phyloP scores from a whole-genome alignment of 2,888 invertebrate genomes.

The Carpatolechia fugitivella region DNA sequence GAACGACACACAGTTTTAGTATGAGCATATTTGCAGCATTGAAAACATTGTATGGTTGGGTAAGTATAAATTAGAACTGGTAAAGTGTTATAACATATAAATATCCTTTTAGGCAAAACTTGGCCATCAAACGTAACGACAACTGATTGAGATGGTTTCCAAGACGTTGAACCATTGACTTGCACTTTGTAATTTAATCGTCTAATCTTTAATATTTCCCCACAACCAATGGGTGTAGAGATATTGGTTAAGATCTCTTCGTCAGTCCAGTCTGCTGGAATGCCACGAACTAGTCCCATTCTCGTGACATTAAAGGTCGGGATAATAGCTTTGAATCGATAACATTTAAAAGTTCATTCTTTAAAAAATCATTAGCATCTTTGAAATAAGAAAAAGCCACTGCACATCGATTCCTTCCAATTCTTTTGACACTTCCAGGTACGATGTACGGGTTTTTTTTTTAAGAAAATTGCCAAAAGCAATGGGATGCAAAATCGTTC shows the following conservation, averaged over 20 bases:
- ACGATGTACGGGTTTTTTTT: background rate
- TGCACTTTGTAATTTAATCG: background rate
- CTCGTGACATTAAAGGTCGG: conserved; percentile 10
- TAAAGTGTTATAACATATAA: conserved; percentile 1
- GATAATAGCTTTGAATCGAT: conserved; percentile 11
- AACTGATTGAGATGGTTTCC: conserved; percentile 10
- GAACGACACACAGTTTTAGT: conserved; percentile 15
- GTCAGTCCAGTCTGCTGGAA: conserved; percentile 3
- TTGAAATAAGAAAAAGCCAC: background rate
- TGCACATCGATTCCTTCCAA: background rate
- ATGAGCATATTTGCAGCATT: conserved; percentile 18
- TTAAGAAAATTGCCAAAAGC: background rate
- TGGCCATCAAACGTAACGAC: conserved; percentile 3
- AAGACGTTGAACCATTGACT: background rate
- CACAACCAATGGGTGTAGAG: conserved; percentile 8
- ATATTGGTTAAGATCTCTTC: conserved; percentile 6
- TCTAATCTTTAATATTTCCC: background rate
- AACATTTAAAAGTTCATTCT: background rate
- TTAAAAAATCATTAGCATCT: background rate
- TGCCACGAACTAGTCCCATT: conserved; percentile 6
- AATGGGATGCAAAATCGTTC: background rate
- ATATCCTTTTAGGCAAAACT: conserved; percentile 1
- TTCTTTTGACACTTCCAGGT: background rate
- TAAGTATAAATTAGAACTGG: conserved; percentile 21
- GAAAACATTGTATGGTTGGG: conserved; percentile 22